phyloP scores from a whole-genome alignment of 2,797 vertebrate species.

The Sparus aurata region DNA sequence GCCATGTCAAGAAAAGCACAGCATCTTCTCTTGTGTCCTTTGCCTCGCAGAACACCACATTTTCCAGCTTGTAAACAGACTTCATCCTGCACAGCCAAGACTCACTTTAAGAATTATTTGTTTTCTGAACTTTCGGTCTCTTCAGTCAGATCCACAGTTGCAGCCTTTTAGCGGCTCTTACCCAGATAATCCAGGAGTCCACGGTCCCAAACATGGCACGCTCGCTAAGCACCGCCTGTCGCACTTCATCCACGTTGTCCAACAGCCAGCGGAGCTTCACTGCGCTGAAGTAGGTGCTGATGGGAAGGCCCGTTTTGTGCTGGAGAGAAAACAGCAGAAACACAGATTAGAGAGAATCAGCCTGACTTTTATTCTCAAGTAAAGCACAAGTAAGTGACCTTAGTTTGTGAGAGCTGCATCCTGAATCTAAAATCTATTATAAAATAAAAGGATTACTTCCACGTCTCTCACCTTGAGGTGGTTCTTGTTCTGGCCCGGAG shows the following conservation, averaged over 20 bases:
- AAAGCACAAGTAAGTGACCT: not conserved
- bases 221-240: slow-evolving; percentile 84
- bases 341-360: not conserved
- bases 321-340: slow-evolving; percentile 59
- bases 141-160: not conserved
- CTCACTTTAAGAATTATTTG: not conserved
- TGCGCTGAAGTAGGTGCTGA: slow-evolving; percentile 96
- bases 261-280: slow-evolving; percentile 96
- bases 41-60: not conserved
- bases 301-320: slow-evolving; percentile 93
- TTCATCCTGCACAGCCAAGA: not conserved
- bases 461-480: slow-evolving; percentile 89
- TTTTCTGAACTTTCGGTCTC: not conserved
- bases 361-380: not conserved
- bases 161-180: slow-evolving; percentile 63
- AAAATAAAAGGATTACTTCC: not conserved
- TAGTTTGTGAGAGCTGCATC: not conserved
- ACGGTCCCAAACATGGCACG: slow-evolving; percentile 94
- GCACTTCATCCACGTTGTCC: slow-evolving; percentile 91
- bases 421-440: not conserved
- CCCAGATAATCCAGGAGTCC: slow-evolving; percentile 98
- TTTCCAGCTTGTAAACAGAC: not conserved
- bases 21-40: not conserved
- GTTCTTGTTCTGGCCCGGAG: slow-evolving; percentile 91
- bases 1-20: not conserved